Base-by-base conservation (phyloP, 2,797 vertebrate genomes). In the Cyclura pinguis region DNA sequence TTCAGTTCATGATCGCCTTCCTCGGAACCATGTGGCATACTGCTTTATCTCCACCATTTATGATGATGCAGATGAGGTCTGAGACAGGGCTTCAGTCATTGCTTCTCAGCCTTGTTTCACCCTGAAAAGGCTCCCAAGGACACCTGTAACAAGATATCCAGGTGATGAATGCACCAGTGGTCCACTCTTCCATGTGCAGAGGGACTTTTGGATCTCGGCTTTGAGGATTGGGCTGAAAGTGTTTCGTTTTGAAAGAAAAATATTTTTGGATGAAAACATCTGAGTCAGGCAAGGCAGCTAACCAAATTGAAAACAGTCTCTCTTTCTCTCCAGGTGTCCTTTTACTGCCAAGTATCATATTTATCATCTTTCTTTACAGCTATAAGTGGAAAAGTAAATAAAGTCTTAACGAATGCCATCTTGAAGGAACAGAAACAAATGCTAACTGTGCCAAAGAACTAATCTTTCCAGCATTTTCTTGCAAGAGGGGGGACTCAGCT, bases 251-350 rank as follows among this genome's bases (percentile, higher is more conserved):
- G 47, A 80, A 32, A 10, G 1, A 14, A 80, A 55, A 55, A n/a
- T 27, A 57, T 78, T 57, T 42, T 42, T n/a, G n/a, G 59, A 85
- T 57, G 3, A 22, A 18, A 85, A 85, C 8, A 85, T 42, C 50
- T 69, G 24, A n/a, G 50, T 57, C 10, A 32, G 52, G n/a, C 47
- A 85, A 80, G 47, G 7, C 47, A 22, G 67, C 73, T 55, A 38
- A 42, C 16, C 83, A 80, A 80, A 85, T 85, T 85, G 80, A 89
- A 85, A 80, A 16, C 50, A 89, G 69, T 89, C 50, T 89, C 73
- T 42, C 47, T 35, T 8, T 73, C 59, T n/a, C 73, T 85, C 82
- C 82, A 77, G 59, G 76, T 67, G 18, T 89, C 74, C 62, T 32
- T 69, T 89, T 85, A 72, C 80, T 89, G 62, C 74, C 62, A 85